Percentiles rank a stretch among this genome's conserved stretches.
phyloP scores from a whole-genome alignment of 2,113 vertebrate genomes.

The Otus sunia region DNA sequence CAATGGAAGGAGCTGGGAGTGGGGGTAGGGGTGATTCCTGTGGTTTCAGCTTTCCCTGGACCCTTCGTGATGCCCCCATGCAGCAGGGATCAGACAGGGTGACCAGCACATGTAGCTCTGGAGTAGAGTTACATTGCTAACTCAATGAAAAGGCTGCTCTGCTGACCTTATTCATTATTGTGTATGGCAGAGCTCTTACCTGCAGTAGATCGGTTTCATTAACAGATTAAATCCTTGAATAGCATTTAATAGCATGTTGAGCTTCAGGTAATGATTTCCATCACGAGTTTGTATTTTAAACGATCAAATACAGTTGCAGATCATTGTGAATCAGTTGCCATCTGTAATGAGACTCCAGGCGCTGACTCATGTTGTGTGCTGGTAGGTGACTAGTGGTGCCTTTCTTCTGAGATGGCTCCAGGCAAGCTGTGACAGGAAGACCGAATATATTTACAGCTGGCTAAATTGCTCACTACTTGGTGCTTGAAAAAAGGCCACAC shows the following conservation, averaged over 20 bases:
- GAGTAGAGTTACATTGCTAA: too few relatives aligned
- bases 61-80: too few relatives aligned
- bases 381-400: background rate
- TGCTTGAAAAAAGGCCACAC: background rate
- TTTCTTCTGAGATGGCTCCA: background rate
- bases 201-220: background rate
- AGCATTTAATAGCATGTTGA: background rate
- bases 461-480: background rate
- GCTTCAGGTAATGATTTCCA: background rate
- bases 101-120: background rate
- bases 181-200: background rate
- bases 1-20: background rate
- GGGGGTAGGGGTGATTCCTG: too few relatives aligned
- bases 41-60: background rate
- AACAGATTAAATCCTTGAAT: background rate
- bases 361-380: background rate
- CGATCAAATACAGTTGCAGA: too few relatives aligned
- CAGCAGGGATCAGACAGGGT: too few relatives aligned
- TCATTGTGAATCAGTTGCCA: background rate
- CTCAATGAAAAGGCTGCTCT: background rate
- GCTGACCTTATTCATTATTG: background rate
- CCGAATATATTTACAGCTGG: background rate
- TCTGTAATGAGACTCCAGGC: background rate
- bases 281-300: background rate
- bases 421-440: background rate